Base-by-base conservation (phyloP, 1,140 invertebrate genomes). In the Lepidurus couesii region DNA sequence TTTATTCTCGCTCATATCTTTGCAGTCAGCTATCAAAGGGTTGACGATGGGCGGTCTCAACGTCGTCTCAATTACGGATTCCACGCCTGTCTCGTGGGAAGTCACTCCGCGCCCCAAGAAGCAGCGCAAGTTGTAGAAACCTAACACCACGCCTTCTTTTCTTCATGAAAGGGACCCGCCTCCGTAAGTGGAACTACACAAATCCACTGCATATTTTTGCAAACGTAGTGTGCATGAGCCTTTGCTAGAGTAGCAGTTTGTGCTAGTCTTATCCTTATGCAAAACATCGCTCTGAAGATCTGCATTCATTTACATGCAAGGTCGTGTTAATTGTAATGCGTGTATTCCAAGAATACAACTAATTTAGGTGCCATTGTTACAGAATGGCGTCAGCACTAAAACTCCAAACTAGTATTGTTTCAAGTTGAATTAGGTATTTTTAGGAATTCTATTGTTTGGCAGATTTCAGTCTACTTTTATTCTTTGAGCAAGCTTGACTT, bases 11-110 rank as follows among this genome's bases (percentile, higher is more conserved):
- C 24, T 75, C 53, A 79, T 81, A 80, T 80, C 21, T 76, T 89
- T 89, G 78, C 85, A 95, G 93, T 90, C 93, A 78, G 90, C 94
- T n/a, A 90, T 98, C 45, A 98, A 97, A 89, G 96, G 96, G 7
- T 84, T 98, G 16, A 90, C 95, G 85, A 92, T 96, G 90, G 90
- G 91, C 77, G 96, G 96, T 8, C 81, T 98, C 21, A 89, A 95
- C 79, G 91, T 98, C 79, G 87, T 97, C 24, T 97, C 95, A 13
- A 89, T 98, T 24, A 96, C 96, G 7, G 96, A 98, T 84, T 89
- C 86, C 80, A 98, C 96, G 1, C 89, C 86, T 80, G 90, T 97
- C 7, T 91, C 92, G 1, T 93, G 90, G 88, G 90, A 89, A 84
- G 92, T 92, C 53, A 81, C 82, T 44, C 90, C 89, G 43, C 85